Percentiles rank a stretch among this genome's conserved stretches.
Conservation (phyloP, 1,140 invertebrate genomes). For the Dendroctonus ponderosae region DNA sequence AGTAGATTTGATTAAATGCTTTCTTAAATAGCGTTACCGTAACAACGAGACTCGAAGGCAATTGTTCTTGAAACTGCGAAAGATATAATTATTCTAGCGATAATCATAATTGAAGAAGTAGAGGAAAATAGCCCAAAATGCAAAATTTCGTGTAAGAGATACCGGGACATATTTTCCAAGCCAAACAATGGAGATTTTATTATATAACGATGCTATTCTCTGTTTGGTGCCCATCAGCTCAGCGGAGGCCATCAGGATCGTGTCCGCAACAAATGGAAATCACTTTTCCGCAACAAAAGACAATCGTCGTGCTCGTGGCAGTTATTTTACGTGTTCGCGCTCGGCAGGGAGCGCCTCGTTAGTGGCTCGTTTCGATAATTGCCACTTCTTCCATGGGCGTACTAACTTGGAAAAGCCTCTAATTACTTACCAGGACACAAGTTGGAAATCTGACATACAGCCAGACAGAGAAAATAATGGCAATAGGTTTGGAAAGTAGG, state of each 20-base stretch:
- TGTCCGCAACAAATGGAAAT: conserved; percentile 29
- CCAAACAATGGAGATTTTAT: neutral
- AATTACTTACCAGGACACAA: no score
- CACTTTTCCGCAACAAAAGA: conserved; percentile 34
- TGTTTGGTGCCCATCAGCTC: conserved; percentile 12
- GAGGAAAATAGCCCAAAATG: neutral
- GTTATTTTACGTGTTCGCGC: conserved; percentile 32
- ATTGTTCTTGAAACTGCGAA: no score
- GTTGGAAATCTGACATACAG: no score
- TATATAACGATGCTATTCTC: conserved; percentile 7
- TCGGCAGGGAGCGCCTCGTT: conserved; percentile 21
- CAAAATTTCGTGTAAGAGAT: neutral
- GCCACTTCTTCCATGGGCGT: conserved; percentile 6
- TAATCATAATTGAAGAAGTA: no score
- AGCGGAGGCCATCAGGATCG: conserved; percentile 17
- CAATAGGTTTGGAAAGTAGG: no score
- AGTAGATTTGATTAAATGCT: no score
- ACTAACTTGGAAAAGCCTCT: neutral
- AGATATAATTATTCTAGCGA: no score
- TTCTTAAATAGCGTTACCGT: no score
- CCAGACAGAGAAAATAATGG: no score
- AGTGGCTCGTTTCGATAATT: conserved; percentile 30
- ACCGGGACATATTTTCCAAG: neutral
- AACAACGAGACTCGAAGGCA: no score
- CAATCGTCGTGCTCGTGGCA: conserved; percentile 28